phyloP scores from a whole-genome alignment of 2,797 vertebrate genomes.

The Pseudochaenichthys georgianus region DNA sequence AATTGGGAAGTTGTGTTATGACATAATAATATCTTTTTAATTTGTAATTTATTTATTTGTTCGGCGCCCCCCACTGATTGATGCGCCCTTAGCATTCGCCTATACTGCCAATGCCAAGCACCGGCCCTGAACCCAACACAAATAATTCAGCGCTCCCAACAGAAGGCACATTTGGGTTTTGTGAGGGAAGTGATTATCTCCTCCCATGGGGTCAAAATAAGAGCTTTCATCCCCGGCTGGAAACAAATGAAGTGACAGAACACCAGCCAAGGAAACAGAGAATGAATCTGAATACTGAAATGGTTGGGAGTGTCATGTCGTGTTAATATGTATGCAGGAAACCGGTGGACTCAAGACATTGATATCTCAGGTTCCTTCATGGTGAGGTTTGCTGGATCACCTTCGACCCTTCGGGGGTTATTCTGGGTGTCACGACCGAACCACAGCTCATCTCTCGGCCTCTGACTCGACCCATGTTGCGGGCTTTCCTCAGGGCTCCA shows the following conservation, averaged over 20 bases:
- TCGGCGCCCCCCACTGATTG: too few species aligned
- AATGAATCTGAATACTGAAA: background rate
- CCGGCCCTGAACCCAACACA: too few species aligned
- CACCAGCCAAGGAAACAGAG: background rate
- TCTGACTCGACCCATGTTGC: constrained; percentile 38
- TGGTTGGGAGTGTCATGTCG: background rate
- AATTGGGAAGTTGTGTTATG: too few species aligned
- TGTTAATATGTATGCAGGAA: background rate
- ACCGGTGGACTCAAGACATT: too few species aligned
- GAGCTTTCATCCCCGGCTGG: background rate
- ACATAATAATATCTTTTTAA: too few species aligned
- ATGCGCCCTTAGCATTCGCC: too few species aligned
- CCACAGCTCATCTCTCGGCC: constrained; percentile 24
- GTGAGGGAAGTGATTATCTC: constrained; percentile 7
- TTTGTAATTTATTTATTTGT: too few species aligned
- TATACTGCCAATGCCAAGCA: too few species aligned
- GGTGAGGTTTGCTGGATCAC: background rate
- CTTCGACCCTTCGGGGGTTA: too few species aligned
- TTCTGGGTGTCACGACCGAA: too few species aligned
- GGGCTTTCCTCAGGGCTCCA: constrained; percentile 37
- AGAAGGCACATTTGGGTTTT: background rate
- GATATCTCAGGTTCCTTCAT: background rate
- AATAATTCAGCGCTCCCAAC: background rate
- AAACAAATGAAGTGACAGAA: constrained; percentile 33
- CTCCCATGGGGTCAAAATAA: constrained; percentile 6